phyloP scores from a whole-genome alignment of 2,113 vertebrate species.

The Podarcis raffonei region DNA sequence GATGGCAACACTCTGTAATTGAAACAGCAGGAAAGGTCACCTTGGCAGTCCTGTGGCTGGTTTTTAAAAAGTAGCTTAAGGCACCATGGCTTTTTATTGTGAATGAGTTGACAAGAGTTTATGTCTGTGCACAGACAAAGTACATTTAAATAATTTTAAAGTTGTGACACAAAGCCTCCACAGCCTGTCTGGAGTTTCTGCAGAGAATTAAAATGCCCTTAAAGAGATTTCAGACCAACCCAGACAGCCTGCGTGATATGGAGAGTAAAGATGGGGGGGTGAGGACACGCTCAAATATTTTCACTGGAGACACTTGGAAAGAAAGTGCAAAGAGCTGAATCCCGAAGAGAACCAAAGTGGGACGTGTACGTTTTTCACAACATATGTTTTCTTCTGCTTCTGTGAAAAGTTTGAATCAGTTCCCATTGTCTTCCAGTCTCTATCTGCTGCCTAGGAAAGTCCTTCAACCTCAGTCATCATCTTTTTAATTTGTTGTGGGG shows the following conservation, averaged over 20 bases:
- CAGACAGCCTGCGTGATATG: not conserved
- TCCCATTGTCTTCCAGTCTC: not conserved
- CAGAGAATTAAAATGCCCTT: conserved; percentile 5
- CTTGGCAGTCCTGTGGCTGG: conserved; percentile 61
- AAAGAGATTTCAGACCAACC: conserved; percentile 2
- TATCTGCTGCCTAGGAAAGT: not conserved
- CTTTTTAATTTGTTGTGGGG: not conserved
- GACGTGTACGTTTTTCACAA: not conserved
- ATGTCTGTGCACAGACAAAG: conserved; percentile 46
- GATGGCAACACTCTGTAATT: conserved; percentile 62
- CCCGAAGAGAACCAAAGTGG: not conserved
- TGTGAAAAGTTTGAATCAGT: not conserved
- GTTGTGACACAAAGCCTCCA: conserved; percentile 51
- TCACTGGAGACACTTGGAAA: not conserved
- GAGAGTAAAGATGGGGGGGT: not conserved
- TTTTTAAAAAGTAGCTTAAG: conserved; percentile 57
- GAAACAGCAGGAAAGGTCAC: conserved; percentile 76
- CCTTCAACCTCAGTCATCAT: not conserved
- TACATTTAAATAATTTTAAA: conserved; percentile 59
- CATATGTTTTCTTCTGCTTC: not conserved
- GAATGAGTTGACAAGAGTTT: conserved; percentile 51
- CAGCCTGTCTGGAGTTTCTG: conserved; percentile 35
- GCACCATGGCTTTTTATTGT: conserved; percentile 53
- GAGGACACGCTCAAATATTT: not conserved
- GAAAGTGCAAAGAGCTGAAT: not conserved